These are phyloP conservation scores for Puffinus mauretanicus DNA, from an alignment of 2,113 vertebrate species.

Conservation along the genomic window DNA sequence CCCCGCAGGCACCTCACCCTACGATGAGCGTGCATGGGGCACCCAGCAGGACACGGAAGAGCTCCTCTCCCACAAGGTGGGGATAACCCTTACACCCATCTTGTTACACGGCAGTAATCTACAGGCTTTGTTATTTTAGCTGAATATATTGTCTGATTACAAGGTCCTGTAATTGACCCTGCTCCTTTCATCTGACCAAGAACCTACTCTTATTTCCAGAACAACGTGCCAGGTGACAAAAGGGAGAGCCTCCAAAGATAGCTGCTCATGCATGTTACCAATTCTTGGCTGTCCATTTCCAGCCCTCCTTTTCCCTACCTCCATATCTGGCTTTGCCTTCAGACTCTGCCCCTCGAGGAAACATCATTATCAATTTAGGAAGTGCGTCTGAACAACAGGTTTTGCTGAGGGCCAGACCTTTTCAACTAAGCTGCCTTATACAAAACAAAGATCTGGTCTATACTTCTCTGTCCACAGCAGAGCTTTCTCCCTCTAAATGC, in stretches of 20 bases:
- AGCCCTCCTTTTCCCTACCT: not conserved
- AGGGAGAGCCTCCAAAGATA: not conserved
- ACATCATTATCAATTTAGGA: not conserved
- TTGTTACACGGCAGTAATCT: not conserved
- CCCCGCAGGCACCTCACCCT: not conserved
- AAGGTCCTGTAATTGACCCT: not conserved
- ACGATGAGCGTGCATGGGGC: rapidly evolving
- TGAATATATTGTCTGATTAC: not conserved
- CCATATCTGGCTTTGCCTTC: not conserved
- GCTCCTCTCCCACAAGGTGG: not conserved
- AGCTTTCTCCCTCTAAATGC: not conserved
- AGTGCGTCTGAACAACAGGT: not conserved
- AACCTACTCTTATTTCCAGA: not conserved
- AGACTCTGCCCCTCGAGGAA: not conserved
- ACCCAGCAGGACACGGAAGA: not conserved
- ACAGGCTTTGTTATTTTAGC: not conserved
- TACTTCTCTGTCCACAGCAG: not conserved
- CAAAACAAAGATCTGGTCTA: not conserved
- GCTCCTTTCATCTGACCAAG: not conserved
- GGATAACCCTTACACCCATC: not conserved
- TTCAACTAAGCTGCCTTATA: not conserved
- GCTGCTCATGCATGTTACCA: rapidly evolving
- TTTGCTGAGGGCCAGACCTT: not conserved
- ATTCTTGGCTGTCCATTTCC: not conserved
- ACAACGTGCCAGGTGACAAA: not conserved